Conservation (phyloP, 2,797 vertebrate genomes). For the Acestrorhynchus altus region DNA sequence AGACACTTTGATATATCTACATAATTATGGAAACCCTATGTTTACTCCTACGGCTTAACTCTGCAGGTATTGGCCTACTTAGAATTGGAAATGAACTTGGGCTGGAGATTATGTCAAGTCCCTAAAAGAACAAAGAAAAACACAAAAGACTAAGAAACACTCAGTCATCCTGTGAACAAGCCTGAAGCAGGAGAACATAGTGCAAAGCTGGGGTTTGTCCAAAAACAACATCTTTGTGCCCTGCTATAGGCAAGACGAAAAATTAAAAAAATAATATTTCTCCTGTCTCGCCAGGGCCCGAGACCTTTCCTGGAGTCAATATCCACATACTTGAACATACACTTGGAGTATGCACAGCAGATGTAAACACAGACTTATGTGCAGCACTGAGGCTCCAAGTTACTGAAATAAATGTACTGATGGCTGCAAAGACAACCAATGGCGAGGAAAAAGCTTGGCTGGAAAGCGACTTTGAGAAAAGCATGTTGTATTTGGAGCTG, state of each 20-base stretch:
- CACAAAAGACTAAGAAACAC: neutral
- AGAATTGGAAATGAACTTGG: no score
- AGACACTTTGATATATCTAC: no score
- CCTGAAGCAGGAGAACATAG: slow-evolving; percentile 67
- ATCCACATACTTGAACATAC: slow-evolving; percentile 21
- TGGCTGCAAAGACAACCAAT: slow-evolving; percentile 7
- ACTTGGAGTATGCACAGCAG: slow-evolving; percentile 17
- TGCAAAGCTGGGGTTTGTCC: slow-evolving; percentile 61
- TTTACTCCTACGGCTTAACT: no score
- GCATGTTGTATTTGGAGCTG: slow-evolving; percentile 48
- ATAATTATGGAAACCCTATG: no score
- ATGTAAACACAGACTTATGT: slow-evolving; percentile 24
- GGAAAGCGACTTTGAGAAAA: slow-evolving; percentile 36
- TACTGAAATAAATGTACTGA: slow-evolving; percentile 1
- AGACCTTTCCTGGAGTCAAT: slow-evolving; percentile 33
- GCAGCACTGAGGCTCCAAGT: neutral
- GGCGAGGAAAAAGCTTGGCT: slow-evolving; percentile 8
- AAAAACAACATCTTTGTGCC: slow-evolving; percentile 49
- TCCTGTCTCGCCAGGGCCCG: slow-evolving; percentile 15
- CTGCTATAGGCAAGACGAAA: slow-evolving; percentile 13
- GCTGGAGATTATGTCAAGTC: neutral
- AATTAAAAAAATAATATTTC: slow-evolving; percentile 4
- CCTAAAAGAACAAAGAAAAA: neutral
- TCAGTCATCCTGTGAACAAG: slow-evolving; percentile 20
- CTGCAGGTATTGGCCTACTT: no score